These are phyloP conservation scores for Bellardia pandia DNA, from an alignment of 2,888 invertebrate genomes.

Conservation along the genomic window DNA sequence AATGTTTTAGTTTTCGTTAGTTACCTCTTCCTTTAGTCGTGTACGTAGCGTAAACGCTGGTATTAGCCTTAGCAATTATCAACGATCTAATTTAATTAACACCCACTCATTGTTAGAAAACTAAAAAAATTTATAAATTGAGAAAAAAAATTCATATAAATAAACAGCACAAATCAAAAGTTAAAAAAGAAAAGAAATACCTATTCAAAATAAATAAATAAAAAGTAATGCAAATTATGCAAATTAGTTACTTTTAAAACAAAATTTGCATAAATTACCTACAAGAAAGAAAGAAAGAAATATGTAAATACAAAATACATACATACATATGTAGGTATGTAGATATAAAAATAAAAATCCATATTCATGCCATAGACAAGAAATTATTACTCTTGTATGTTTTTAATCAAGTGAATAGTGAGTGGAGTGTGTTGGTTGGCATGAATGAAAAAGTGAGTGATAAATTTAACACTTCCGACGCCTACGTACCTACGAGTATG, in stretches of 20 bases:
- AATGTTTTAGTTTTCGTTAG: not conserved
- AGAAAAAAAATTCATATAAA: constrained; percentile 18
- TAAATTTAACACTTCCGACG: constrained; percentile 71
- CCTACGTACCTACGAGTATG: constrained; percentile 34
- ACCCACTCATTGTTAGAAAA: constrained; percentile 77
- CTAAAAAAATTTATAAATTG: not conserved
- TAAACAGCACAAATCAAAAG: not conserved
- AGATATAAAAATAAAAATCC: too few relatives aligned
- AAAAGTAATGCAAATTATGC: constrained; percentile 49
- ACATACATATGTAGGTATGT: not conserved
- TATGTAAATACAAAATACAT: not conserved
- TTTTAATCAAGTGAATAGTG: not conserved
- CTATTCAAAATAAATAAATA: constrained; percentile 16
- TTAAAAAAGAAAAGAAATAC: not conserved
- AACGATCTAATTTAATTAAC: constrained; percentile 80
- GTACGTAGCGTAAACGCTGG: not conserved
- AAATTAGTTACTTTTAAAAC: constrained; percentile 33
- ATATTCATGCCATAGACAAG: constrained; percentile 22
- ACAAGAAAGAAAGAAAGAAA: not conserved
- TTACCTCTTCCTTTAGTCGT: not conserved
- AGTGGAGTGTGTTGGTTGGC: not conserved
- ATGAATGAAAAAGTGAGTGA: constrained; percentile 60
- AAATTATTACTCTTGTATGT: constrained; percentile 11
- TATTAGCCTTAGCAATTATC: constrained; percentile 64
- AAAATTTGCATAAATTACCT: constrained; percentile 47